A percentile compares a stretch with the other conserved stretches of the same genome.
Evolutionary conservation across 2,113 vertebrate genomes (phyloP).

Genomic region (Nothoprocta perdicaria): DNA sequence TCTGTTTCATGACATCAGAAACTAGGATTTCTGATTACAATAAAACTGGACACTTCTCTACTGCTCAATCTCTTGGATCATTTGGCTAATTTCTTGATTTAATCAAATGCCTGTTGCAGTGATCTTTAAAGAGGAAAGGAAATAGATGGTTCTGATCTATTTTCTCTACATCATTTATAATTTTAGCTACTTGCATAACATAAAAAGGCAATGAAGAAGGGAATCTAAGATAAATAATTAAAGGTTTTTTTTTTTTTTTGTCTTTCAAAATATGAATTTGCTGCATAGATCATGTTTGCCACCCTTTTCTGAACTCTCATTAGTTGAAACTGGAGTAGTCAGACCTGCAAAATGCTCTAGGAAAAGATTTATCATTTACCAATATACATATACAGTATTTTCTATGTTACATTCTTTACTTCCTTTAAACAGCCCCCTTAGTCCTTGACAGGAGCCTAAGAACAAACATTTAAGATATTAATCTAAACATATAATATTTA

Average conservation of each 20-base stretch:
- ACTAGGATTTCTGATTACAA: not conserved
- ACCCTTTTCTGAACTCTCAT: not conserved
- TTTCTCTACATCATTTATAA: not conserved
- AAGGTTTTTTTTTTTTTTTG: not conserved
- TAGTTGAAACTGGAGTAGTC: not conserved
- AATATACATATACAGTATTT: not conserved
- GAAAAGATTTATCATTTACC: not conserved
- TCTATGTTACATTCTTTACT: not conserved
- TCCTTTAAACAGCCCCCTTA: not conserved
- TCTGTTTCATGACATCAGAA: not conserved
- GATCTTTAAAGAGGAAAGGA: not conserved
- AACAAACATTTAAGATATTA: not conserved
- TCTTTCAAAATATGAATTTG: not conserved
- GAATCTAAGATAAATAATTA: not conserved
- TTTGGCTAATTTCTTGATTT: not conserved
- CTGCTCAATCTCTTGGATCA: not conserved
- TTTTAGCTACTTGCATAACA: slow-evolving; percentile 3
- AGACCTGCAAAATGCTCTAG: not conserved
- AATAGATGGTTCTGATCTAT: not conserved
- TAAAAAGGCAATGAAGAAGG: slow-evolving; percentile 2
- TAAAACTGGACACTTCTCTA: not conserved
- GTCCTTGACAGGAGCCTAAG: not conserved
- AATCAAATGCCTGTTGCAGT: not conserved
- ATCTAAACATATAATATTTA: not conserved
- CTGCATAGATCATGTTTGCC: not conserved